Evolutionary conservation across 2,113 vertebrate species (phyloP), one percentile per base, ranked within the genome.

Genomic region (Raja brachyura): DNA sequence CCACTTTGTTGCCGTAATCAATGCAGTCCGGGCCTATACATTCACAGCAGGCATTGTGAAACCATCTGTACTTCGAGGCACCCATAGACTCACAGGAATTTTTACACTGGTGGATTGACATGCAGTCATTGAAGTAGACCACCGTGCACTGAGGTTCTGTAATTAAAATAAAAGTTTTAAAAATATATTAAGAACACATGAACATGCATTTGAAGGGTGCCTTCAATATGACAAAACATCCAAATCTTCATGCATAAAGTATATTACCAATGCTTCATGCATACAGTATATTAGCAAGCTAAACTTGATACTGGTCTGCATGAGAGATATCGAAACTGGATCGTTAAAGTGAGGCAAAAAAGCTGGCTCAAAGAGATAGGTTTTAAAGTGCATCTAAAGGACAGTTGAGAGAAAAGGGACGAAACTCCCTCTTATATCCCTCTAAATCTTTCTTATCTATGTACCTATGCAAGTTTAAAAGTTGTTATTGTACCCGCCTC

Each of bases 21-120:
- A 99, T 96, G 90, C 99, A 99, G 93, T 99, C 98, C 0, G 99
- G 99, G 0, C 99, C 99, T 0, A 99, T 97, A 93, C 99, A 99
- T 96, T 99, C 98, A 9, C 99, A 99, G 97, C 99, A 99, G 94
- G 99, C 99, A 48, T 99, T 99, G 96, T 99, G 99, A 94, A 99
- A 99, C 99, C 99, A 99, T 93, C 98, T 97, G 94, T 99, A 99
- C 93, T 99, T 99, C 94, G 99, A 99, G 4, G 98, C 98, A 48
- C 99, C 99, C 98, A 99, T 99, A 93, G 99, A 99, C 96, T 99
- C 98, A 0, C 99, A 99, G 94, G 98, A 99, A 94, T 97, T 97
- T 95, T 99, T 99, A 95, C 99, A 99, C 96, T 99, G 98, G 93
- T 98, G 98, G 94, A 99, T 98, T 85, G 99, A 99, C 96, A 99